Evolutionary conservation across 1,140 invertebrate genomes (phyloP), one percentile per base, ranked within the genome.

Genomic region (Sesamia nonagrioides): DNA sequence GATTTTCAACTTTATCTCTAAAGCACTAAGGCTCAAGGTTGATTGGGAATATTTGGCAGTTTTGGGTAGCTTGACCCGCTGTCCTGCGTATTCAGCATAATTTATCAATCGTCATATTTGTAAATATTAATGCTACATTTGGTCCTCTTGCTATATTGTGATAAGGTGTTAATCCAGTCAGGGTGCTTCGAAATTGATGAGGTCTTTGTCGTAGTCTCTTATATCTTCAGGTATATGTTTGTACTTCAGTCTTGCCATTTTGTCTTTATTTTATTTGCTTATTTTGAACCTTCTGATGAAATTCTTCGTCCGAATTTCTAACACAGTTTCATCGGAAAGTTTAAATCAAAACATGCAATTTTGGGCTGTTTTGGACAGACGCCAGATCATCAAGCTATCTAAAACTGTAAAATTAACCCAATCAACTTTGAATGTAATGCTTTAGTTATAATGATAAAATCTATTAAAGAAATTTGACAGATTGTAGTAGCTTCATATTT

Each of bases 121-220:
- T 54, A 27, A 74, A 61, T 48, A 52, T 76, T 56, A 60, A 68
- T 69, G 75, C 37, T 75, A 69, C 48, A 75, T 52, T 72, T 11
- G 11, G 42, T 9, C 4, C 8, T 35, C 45, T 50, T 86, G 75
- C 69, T 82, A 74, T 80, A 80, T 82, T 50, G 73, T 79, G 35
- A 81, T 79, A 52, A 68, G 66, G 68, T 77, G 54, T 78, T 84
- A 76, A 84, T 82, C 56, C 54, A 33, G 48, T 15, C n/a, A 63
- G 40, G 68, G 35, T 61, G 42, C 52, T 84, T 61, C 52, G 66
- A 75, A 69, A 84, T 86, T 86, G 82, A 84, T 84, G 61, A 84
- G 82, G 80, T 86, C 84, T 82, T 81, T 84, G 82, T 69, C 77
- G 82, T 76, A 79, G 74, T 77, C 69, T 69, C 56, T 61, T 60